Conservation (phyloP, 2,888 invertebrate species). For the Ophioninae sp. region DNA sequence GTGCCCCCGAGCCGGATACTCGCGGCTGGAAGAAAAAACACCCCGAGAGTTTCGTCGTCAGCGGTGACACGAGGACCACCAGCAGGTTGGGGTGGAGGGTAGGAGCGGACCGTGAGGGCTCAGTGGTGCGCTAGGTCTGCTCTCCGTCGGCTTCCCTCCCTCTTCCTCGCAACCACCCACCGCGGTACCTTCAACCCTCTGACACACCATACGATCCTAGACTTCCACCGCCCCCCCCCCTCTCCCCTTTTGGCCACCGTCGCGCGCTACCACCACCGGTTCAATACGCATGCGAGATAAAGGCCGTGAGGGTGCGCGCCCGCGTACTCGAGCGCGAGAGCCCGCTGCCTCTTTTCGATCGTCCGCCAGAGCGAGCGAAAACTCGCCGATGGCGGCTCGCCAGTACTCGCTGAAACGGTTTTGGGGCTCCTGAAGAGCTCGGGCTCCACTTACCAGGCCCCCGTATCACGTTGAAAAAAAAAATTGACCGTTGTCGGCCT, state of each 20-base stretch:
- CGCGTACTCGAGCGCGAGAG: constrained; percentile 66
- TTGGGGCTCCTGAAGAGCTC: constrained; percentile 52
- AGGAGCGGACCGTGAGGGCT: constrained; percentile 8
- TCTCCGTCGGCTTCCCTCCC: neutral
- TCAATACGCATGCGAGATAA: constrained; percentile 79
- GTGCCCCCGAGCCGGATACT: neutral
- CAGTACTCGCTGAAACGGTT: constrained; percentile 51
- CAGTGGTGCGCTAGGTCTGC: neutral
- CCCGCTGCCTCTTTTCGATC: constrained; percentile 78
- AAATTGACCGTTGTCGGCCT: neutral
- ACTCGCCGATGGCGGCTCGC: constrained; percentile 72
- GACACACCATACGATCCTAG: constrained; percentile 7
- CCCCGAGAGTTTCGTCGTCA: neutral
- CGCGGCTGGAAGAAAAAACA: neutral
- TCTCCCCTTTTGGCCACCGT: neutral
- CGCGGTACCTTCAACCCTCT: constrained; percentile 12
- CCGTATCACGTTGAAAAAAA: constrained; percentile 20
- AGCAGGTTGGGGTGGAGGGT: neutral
- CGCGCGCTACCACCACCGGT: constrained; percentile 64
- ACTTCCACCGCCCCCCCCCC: no score
- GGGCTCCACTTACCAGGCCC: constrained; percentile 29
- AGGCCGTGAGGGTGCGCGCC: constrained; percentile 64
- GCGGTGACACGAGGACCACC: neutral
- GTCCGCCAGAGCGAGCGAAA: constrained; percentile 69
- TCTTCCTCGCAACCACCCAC: neutral